Conservation (phyloP, 2,113 vertebrate genomes). For the Onychostruthus taczanowskii region DNA sequence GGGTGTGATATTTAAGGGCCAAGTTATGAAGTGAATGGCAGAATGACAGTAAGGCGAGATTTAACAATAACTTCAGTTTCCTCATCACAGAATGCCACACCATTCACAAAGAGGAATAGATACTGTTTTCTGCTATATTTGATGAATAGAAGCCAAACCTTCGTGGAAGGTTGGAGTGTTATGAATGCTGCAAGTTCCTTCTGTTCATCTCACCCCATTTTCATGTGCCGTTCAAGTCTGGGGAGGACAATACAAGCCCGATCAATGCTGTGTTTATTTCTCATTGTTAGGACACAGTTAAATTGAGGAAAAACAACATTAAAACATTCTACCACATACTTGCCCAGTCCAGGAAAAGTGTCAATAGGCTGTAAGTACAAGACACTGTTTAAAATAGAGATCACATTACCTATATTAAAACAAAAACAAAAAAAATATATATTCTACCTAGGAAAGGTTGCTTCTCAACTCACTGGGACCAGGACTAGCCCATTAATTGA, state of each 20-base stretch:
- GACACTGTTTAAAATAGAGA: neutral
- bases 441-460: neutral
- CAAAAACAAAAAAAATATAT: neutral
- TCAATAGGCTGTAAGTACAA: neutral
- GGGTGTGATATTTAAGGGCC: neutral
- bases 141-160: neutral
- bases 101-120: neutral
- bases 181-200: neutral
- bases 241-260: accelerated
- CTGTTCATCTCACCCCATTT: neutral
- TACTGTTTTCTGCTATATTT: neutral
- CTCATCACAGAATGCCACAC: neutral
- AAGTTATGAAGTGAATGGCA: neutral
- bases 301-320: neutral
- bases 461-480: neutral
- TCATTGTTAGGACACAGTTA: neutral
- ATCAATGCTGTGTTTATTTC: neutral
- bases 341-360: neutral
- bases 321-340: neutral
- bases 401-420: neutral
- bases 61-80: neutral
- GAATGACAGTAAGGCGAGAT: neutral
- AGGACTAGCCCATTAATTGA: neutral
- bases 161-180: neutral
- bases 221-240: neutral